Evolutionary conservation across 92 coral and sea anemone species (phyloP), one percentile per base, ranked within the genome.

Genomic region (Zoanthus sociatus): DNA sequence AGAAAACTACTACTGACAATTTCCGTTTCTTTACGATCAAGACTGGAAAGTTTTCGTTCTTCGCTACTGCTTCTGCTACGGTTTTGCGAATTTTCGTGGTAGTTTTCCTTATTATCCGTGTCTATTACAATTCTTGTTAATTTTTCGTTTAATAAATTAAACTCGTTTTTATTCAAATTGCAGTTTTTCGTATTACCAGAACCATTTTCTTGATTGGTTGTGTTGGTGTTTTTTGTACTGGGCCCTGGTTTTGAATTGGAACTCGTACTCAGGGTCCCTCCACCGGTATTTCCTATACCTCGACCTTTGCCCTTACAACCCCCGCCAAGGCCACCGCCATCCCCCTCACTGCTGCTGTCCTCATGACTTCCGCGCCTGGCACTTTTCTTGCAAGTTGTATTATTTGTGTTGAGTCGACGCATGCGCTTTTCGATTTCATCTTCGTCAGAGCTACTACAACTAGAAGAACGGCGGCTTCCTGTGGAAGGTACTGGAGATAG

Each of bases 391-490:
- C 95, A 86, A 66, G 97, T 94, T 48, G 97, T 79, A 30, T 96
- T 89, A 63, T 85, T 94, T 46, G 99, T 97, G 69, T 95, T 94
- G 5, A 97, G 91, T 50, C 99, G 86, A 44, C 94, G 92, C 99
- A 97, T 97, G 90, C 94, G 96, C 77, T 95, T 95, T 60, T 97
- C 99, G 11, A 97, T 87, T 33, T 97, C 99, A 71, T 97, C 99
- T 58, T 97, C 99, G 74, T 95, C 98, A 31, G 98, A 95, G 78
- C 99, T 97, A 79, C 98, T 95, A 67, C 96, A 94, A 83, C 99
- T 97, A 21, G 98, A 95, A 16, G 98, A 95, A 58, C 99, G 94
- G 16, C 99, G 88, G 66, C 99, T 95, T 47, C 97, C 94, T 5
- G 95, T 88, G 5, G 99, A 95, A 74, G 97, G 96, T 6, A 95